Conservation (phyloP, 2,113 vertebrate species). For the Microtus richardsoni region DNA sequence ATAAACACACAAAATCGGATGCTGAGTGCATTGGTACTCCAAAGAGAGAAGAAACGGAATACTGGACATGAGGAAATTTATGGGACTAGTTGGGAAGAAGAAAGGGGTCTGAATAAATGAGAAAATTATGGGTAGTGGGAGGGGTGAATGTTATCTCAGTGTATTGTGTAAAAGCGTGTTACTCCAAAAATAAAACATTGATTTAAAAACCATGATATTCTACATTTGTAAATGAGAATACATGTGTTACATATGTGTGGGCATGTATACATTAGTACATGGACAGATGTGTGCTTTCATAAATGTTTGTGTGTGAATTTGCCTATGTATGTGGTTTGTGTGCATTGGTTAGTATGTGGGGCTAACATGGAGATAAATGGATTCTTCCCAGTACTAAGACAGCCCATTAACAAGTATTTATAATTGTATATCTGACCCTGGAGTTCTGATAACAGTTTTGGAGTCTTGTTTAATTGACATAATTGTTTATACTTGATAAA, state of each 20-base stretch:
- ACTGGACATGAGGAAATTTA: background rate
- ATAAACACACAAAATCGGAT: background rate
- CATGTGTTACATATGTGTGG: background rate
- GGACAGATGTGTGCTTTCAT: background rate
- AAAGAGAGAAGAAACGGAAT: too few species aligned
- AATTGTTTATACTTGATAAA: constrained; percentile 2
- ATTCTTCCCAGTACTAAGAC: background rate
- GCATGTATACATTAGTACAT: background rate
- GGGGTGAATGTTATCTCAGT: background rate
- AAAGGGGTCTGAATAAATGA: background rate
- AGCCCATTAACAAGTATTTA: background rate
- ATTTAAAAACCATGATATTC: background rate
- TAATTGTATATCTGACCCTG: background rate
- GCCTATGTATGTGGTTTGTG: background rate
- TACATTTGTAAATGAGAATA: background rate
- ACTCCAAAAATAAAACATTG: background rate
- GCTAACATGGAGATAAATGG: background rate
- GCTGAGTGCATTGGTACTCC: too few species aligned
- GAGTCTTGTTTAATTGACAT: constrained; percentile 25
- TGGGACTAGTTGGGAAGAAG: background rate
- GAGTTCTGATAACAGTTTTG: constrained; percentile 3
- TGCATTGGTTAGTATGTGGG: background rate
- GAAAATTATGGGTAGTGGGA: background rate
- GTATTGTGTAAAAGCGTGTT: too few species aligned
- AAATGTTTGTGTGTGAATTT: background rate